Evolutionary conservation across 2,888 invertebrate genomes (phyloP), one percentile per base, ranked within the genome.

Genomic region (Capitulum mitella): DNA sequence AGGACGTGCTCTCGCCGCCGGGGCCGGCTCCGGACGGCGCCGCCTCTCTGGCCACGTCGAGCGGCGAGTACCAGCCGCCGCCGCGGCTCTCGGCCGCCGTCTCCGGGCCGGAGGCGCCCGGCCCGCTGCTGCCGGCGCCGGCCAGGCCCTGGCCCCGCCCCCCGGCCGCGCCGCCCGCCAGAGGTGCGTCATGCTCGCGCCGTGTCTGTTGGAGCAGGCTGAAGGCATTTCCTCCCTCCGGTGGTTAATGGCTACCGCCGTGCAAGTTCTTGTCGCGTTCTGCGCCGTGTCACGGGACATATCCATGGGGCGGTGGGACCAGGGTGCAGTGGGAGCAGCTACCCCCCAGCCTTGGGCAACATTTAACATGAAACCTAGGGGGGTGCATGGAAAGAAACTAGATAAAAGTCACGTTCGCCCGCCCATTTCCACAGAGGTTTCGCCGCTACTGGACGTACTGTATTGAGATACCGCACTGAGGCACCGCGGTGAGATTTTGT

Each of bases 21-120:
- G 10, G 19, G 1, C 8, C 61, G 32, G 32, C n/a, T 1, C 61
- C 61, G 61, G 16, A 12, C n/a, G 6, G n/a, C 1, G 16, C 64
- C 32, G 64, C 6, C 64, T 0, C 22, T 5, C 37, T 70, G 3
- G 64, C 19, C 64, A 34, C 64, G 19, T 3, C 3, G 3, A 32
- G 32, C 37, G 64, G 64, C 5, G 37, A 70, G 64, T 70, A 70
- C 64, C 37, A 70, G 64, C 64, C 64, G 64, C 64, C 64, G 22
- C 3, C 64, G 64, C 64, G 37, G 3, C 37, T 37, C 16, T 64
- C 61, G 34, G 32, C 61, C 8, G 32, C 16, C 14, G 61, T 29
- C 8, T 2, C 12, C 22, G 37, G 37, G 37, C 37, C 37, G 1
- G 70, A 37, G 37, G 6, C 12, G 64, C 37, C 70, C 19, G 37